phyloP scores from a whole-genome alignment of 1,140 invertebrate species.

The Brachionus paranguensis region DNA sequence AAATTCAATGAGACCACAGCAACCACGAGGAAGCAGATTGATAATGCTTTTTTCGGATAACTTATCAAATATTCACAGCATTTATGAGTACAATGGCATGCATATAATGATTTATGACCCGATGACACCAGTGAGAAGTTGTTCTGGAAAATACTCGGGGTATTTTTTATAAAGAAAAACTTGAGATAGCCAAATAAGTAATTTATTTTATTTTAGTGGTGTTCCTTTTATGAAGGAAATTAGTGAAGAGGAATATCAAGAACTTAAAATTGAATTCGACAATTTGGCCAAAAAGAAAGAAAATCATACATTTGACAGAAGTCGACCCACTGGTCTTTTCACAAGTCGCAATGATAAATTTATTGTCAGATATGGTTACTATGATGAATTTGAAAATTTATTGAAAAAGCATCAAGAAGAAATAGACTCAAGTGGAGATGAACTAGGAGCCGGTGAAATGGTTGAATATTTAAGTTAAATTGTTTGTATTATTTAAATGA shows the following conservation, averaged over 20 bases:
- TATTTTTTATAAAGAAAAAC: neutral
- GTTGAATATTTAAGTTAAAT: neutral
- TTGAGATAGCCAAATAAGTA: neutral
- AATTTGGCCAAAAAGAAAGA: neutral
- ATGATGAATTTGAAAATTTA: neutral
- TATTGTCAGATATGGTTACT: neutral
- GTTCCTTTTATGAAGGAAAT: neutral
- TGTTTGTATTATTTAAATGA: neutral
- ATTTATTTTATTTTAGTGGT: neutral
- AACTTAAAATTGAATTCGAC: neutral
- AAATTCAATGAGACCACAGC: neutral
- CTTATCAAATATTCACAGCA: conserved; percentile 5
- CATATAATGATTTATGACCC: conserved; percentile 19
- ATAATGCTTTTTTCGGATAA: neutral
- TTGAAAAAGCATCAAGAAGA: neutral
- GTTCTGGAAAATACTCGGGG: conserved; percentile 16
- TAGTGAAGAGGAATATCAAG: neutral
- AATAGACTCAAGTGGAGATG: neutral
- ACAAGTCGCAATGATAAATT: conserved; percentile 8
- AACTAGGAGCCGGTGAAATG: neutral
- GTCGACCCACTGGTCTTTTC: neutral
- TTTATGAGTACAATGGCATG: neutral
- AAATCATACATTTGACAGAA: conserved; percentile 28
- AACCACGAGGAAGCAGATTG: neutral
- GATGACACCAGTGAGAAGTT: neutral